Conservation (phyloP, 2,888 invertebrate genomes). For the Isoperla grammatica region DNA sequence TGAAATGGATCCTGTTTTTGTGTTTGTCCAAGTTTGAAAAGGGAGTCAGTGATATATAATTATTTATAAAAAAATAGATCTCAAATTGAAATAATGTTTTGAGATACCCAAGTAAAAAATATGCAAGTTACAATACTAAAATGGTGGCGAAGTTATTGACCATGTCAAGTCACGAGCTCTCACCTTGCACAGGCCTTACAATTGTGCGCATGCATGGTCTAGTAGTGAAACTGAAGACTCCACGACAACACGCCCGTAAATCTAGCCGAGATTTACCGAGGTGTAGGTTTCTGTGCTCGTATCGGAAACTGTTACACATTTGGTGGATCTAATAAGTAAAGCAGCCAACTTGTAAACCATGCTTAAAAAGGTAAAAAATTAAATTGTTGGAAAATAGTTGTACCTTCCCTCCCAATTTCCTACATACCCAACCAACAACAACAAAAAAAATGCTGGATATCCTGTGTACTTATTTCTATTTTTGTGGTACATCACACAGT, state of each 20-base stretch:
- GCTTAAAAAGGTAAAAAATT: conserved; percentile 17
- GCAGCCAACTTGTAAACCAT: conserved; percentile 14
- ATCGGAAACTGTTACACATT: conserved; percentile 1
- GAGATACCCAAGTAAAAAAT: not conserved
- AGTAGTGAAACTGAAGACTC: no score
- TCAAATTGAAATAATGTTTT: conserved; percentile 12
- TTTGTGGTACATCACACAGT: conserved; percentile 15
- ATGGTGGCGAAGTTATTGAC: not conserved
- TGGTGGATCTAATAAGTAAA: not conserved
- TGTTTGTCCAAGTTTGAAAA: conserved; percentile 12
- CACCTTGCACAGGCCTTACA: no score
- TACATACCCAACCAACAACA: not conserved
- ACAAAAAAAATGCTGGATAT: not conserved
- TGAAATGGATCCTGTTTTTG: not conserved
- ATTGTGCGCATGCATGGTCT: no score
- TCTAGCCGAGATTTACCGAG: not conserved
- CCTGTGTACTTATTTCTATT: not conserved
- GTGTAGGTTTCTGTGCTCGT: conserved; percentile 1
- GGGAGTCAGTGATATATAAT: conserved; percentile 7
- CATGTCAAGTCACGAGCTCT: not conserved
- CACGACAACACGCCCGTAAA: not conserved
- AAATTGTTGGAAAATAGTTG: conserved; percentile 1
- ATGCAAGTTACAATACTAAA: not conserved
- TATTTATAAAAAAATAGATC: conserved; percentile 9
- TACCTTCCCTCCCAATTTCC: not conserved